Evolutionary conservation across 2,113 vertebrate genomes (phyloP).

Genomic region (Oceanodroma tethys): DNA sequence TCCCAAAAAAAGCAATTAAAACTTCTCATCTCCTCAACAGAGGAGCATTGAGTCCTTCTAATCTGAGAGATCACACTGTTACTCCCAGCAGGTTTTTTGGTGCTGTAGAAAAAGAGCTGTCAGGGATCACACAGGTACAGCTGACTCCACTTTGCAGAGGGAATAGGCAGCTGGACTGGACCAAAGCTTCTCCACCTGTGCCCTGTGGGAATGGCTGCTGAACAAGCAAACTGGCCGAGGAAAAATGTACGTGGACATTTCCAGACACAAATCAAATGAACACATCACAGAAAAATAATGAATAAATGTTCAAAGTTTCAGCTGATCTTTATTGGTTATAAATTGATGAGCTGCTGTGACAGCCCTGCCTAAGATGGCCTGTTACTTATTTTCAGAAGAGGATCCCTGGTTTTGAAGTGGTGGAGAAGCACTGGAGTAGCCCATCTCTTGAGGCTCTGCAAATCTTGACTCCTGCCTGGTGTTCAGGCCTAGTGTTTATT

Average conservation of each 20-base stretch:
- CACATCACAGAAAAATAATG: not conserved
- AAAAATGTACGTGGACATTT: accelerated
- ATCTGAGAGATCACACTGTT: not conserved
- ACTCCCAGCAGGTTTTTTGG: not conserved
- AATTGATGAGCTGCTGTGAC: not conserved
- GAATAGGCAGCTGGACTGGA: not conserved
- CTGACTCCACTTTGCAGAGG: not conserved
- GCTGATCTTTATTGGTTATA: not conserved
- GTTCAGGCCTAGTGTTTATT: not conserved
- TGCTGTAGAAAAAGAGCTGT: not conserved
- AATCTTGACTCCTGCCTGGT: not conserved
- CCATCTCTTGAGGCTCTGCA: not conserved
- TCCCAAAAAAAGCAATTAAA: not conserved
- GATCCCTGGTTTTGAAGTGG: not conserved
- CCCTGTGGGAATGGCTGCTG: not conserved
- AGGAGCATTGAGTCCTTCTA: not conserved
- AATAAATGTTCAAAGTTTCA: not conserved
- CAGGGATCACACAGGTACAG: not conserved
- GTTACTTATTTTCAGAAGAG: not conserved
- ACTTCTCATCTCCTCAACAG: not conserved
- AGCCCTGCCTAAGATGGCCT: not conserved
- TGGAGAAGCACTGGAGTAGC: not conserved
- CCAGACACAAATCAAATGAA: not conserved
- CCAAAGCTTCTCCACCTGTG: not conserved
- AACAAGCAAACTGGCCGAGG: not conserved